Evolutionary conservation across 2,888 invertebrate species (phyloP), one percentile per base, ranked within the genome.

Genomic region (Itoplectis maculator): DNA sequence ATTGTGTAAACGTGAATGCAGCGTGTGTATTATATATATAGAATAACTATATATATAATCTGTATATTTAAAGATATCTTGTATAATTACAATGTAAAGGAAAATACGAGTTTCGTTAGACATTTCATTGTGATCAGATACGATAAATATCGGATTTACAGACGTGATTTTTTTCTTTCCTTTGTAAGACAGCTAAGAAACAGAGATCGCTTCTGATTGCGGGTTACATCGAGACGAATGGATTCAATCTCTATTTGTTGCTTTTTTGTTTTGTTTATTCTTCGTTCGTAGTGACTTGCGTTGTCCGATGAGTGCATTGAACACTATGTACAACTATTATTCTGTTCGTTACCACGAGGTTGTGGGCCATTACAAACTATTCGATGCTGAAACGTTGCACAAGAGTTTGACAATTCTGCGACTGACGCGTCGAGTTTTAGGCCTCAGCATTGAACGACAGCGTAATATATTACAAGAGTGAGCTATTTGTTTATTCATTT

Each of bases 11-110:
- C 37, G 72, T 68, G 70, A 83, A 76, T 74, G 72, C 59, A 47
- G 51, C 56, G n/a, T 59, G 56, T 59, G 13, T 35, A 13, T 84
- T 84, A 84, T 45, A 84, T 82, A 83, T 82, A 84, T 85, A 81
- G 73, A 76, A 63, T 76, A 75, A 70, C 51, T 83, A 75, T 85
- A 78, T 63, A 79, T 80, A 79, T 80, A 82, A 79, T 81, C 65
- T 69, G 79, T 79, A 83, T 84, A 82, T 83, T 82, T 70, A 83
- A 79, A 59, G 66, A 69, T 37, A 77, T 23, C 59, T 66, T 56
- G 73, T 80, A 80, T 82, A 82, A 84, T 85, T 85, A 86, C 77
- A 86, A 82, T 85, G 81, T 85, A 82, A 86, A 86, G 78, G 54
- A 81, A 85, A 86, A 86, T 77, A 85, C 66, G 79, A 85, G 54